Percentiles rank a stretch among this genome's conserved stretches.
phyloP scores from a whole-genome alignment of 2,888 invertebrate species.

The Mayetiola destructor region DNA sequence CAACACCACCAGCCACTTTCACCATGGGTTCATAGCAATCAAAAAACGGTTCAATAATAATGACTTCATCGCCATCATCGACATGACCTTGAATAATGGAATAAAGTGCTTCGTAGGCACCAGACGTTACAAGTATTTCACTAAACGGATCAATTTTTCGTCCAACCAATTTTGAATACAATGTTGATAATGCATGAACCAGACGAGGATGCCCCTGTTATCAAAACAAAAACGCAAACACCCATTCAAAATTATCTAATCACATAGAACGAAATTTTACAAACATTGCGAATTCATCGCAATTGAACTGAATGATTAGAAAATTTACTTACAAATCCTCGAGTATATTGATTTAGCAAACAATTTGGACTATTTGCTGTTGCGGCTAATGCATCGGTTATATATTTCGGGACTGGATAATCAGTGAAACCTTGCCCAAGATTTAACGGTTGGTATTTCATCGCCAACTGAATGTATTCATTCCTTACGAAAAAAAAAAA shows the following conservation, averaged over 20 bases:
- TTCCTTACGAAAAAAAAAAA: slow-evolving; percentile 47
- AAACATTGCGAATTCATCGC: background rate
- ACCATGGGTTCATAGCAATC: slow-evolving; percentile 98
- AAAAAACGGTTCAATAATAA: slow-evolving; percentile 95
- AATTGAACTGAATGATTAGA: background rate
- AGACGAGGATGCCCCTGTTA: slow-evolving; percentile 78
- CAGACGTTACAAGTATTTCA: slow-evolving; percentile 78
- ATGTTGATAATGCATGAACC: slow-evolving; percentile 64
- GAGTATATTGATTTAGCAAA: slow-evolving; percentile 78
- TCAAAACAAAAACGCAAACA: background rate
- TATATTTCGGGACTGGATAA: slow-evolving; percentile 70
- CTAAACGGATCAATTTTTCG: slow-evolving; percentile 66
- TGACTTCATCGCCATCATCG: slow-evolving; percentile 76
- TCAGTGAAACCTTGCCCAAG: slow-evolving; percentile 95
- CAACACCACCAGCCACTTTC: slow-evolving; percentile 67
- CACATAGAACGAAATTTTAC: background rate
- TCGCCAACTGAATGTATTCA: slow-evolving; percentile 72
- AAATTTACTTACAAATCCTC: slow-evolving; percentile 70
- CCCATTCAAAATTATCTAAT: background rate
- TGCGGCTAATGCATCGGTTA: slow-evolving; percentile 58
- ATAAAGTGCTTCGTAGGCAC: slow-evolving; percentile 91
- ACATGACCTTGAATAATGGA: slow-evolving; percentile 73
- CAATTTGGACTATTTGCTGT: slow-evolving; percentile 54
- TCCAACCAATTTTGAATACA: slow-evolving; percentile 68
- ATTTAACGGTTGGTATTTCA: slow-evolving; percentile 76